Base-by-base conservation (phyloP, 35 echinoderm and acorn worm genomes). In the Lytechinus variegatus region DNA sequence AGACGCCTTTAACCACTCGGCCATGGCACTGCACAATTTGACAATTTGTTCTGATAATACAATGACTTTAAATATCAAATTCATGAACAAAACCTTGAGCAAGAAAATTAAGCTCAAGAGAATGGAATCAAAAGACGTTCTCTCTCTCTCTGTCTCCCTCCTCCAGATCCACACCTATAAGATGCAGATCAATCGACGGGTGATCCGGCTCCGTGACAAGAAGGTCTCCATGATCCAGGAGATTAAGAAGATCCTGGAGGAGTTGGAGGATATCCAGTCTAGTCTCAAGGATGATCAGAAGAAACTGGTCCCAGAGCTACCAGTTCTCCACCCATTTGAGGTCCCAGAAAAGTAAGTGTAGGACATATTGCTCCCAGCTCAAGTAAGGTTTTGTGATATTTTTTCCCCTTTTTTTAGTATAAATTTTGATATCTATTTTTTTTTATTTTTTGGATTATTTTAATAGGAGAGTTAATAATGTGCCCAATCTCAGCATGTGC, bases 171-270 rank as follows among this genome's bases (percentile, higher is more conserved):
- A 99, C 66, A 66, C 97, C 27, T 91, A 99, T 95, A 98, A 99
- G 94, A 96, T 95, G 56, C 95, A 99, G 27, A 98, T 99, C 95
- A 99, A 99, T 92, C n/a, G 16, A 1, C 94, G 89, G 14, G 95
- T 99, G 86, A 94, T 99, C 16, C 89, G 94, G 9, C 96, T 98
- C 6, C 86, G 98, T 4, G 92, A 99, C 95, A 99, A 98, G 98
- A 99, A 99, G 96, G 96, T 99, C 8, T 52, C 55, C 16, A 94
- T 99, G 58, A 98, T 98, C 52, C 87, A 98, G 28, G 94, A 97
- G 94, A 99, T 98, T 16, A 96, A 98, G 56, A 72, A 93, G 27
- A 92, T 95, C 79, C 95, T 97, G 54, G 72, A 94, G 87, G 96
- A 99, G 52, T 94, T 99, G 54, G 89, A 52, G 6, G 95, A 97